Percentiles rank a stretch among this genome's conserved stretches.
Evolutionary conservation across 2,113 vertebrate species (phyloP).

Genomic region (Rhineura floridana): DNA sequence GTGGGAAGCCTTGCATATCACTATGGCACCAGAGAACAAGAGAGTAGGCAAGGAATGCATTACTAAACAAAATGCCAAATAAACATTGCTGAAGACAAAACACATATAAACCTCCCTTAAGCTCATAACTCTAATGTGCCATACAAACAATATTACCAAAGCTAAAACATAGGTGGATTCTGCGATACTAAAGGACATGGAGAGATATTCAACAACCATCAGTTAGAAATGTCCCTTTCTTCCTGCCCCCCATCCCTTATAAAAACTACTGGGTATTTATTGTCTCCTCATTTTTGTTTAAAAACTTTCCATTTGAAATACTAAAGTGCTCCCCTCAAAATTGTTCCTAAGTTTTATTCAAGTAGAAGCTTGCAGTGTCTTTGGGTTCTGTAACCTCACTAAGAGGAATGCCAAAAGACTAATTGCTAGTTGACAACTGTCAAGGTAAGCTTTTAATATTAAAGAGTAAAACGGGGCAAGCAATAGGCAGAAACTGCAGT

Average conservation of each 20-base stretch:
- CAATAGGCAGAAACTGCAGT: neutral
- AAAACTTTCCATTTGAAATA: neutral
- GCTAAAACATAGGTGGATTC: neutral
- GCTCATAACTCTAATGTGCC: neutral
- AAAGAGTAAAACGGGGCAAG: neutral
- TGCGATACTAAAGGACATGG: neutral
- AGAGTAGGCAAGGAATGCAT: constrained; percentile 15
- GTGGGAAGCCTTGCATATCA: constrained; percentile 20
- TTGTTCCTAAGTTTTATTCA: fast-evolving
- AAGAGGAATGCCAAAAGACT: neutral
- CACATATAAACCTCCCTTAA: neutral
- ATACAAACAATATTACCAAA: constrained; percentile 32
- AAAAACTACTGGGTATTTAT: neutral
- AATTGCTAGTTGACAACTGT: neutral
- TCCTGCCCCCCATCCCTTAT: neutral
- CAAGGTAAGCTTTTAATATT: neutral
- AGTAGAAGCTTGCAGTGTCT: neutral
- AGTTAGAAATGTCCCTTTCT: neutral
- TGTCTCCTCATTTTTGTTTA: neutral
- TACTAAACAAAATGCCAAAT: constrained; percentile 35
- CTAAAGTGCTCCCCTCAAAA: neutral
- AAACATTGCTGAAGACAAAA: neutral
- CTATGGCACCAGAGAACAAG: constrained; percentile 45
- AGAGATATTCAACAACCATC: neutral
- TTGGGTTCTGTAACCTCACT: neutral